Base-by-base conservation (phyloP, 2,888 invertebrate species). In the Thymelicus acteon region DNA sequence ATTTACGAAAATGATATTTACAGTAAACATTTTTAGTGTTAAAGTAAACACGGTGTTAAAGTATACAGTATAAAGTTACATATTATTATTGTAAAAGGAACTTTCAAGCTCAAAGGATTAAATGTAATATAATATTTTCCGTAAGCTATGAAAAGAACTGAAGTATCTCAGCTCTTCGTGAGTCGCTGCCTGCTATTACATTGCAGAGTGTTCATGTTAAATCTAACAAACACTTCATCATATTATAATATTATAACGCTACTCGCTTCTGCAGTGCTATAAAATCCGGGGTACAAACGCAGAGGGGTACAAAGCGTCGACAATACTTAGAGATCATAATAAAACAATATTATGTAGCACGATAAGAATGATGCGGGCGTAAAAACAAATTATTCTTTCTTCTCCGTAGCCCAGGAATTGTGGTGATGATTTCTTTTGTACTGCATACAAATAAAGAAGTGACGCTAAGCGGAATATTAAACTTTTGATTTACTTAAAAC, bases 231-330 rank as follows among this genome's bases (percentile, higher is more conserved):
- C 40, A 70, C 60, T 64, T 70, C 60, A 60, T 70, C 57, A 64
- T 70, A 60, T 64, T 70, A 60, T 64, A 64, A 64, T 70, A 60
- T 64, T 70, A 60, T 64, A 64, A 57, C 24, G 52, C 64, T 64
- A 60, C 60, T 39, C 39, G 58, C 19, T 60, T 69, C 60, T 60
- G 63, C 52, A 49, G 60, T 70, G 39, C 63, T 63, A 64, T 70
- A 70, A 63, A 70, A 69, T 63, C 62, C 57, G 12, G 31, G 31
- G 62, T 39, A 69, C 47, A 63, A 57, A 44, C 62, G 62, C 47
- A 31, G 47, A 15, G n/a, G n/a, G n/a, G n/a, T n/a, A n/a, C n/a
- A 58, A 61, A 48, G 63, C 69, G 63, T 60, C 63, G 62, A 64
- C 63, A 63, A 40, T 58, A 49, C 63, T 57, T 57, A 57, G 31